These are phyloP conservation scores for Chaetoderma sp. DNA, from an alignment of 2,888 invertebrate species.

Conservation along the genomic window DNA sequence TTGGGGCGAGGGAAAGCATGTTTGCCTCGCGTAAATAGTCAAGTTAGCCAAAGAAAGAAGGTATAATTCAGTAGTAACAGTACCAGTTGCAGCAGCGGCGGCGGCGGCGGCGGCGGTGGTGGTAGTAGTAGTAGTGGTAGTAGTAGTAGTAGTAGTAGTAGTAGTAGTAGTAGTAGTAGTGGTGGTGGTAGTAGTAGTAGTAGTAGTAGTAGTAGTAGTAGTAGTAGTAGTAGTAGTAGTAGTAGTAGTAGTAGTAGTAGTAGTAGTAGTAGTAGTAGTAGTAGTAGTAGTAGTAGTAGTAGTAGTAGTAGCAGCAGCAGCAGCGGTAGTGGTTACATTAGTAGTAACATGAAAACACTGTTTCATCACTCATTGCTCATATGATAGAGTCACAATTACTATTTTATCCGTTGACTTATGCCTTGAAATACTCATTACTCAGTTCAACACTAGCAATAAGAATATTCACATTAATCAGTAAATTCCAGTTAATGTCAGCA, in stretches of 20 bases:
- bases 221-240: background rate
- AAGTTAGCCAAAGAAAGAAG: no score
- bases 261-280: background rate
- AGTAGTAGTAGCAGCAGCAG: background rate
- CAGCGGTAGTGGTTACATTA: background rate
- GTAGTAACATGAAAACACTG: no score
- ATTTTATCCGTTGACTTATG: no score
- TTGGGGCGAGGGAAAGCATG: no score
- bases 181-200: background rate
- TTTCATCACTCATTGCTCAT: no score
- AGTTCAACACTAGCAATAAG: no score
- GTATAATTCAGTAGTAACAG: background rate
- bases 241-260: background rate
- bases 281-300: background rate
- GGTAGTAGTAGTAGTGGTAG: background rate
- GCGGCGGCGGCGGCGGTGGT: background rate
- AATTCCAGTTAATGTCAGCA: no score
- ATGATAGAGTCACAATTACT: no score
- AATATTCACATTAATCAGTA: no score
- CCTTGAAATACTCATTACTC: no score
- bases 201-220: background rate
- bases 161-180: background rate
- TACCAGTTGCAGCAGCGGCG: background rate
- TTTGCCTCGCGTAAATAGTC: no score
- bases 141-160: background rate